phyloP scores from a whole-genome alignment of 2,888 invertebrate species.

The Baronia brevicornis region DNA sequence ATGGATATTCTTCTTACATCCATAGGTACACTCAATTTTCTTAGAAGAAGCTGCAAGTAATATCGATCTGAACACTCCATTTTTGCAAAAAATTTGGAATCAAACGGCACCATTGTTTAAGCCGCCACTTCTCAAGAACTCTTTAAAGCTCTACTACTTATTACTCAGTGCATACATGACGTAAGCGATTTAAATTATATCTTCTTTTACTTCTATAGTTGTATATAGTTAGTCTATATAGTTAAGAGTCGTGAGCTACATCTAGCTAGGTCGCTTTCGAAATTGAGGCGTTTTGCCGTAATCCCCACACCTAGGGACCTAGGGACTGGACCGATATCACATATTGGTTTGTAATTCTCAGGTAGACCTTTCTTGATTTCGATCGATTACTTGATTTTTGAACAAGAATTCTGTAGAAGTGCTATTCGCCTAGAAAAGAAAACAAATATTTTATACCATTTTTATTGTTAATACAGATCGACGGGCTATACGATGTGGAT shows the following conservation, averaged over 20 bases:
- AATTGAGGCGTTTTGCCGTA: no score
- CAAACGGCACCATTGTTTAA: constrained; percentile 61
- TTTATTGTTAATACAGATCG: constrained; percentile 30
- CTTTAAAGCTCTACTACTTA: constrained; percentile 48
- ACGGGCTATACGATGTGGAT: constrained; percentile 62
- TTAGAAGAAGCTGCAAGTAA: constrained; percentile 31
- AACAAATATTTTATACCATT: no score
- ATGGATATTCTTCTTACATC: constrained; percentile 7
- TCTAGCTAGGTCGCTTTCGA: no score
- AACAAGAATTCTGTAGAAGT: no score
- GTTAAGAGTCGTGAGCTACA: no score
- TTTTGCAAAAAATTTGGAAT: constrained; percentile 45
- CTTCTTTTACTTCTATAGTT: neutral
- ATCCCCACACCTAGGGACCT: no score
- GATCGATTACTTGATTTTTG: no score
- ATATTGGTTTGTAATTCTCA: no score
- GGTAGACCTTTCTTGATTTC: no score
- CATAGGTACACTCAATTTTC: constrained; percentile 36
- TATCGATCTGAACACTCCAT: constrained; percentile 22
- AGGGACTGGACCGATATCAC: no score
- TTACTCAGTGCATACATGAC: constrained; percentile 57
- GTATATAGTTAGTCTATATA: no score
- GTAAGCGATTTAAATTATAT: constrained; percentile 33
- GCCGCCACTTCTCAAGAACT: constrained; percentile 47
- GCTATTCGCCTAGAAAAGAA: no score